These are phyloP conservation scores for Probosciger aterrimus DNA, from an alignment of 2,113 vertebrate genomes.

Conservation along the genomic window DNA sequence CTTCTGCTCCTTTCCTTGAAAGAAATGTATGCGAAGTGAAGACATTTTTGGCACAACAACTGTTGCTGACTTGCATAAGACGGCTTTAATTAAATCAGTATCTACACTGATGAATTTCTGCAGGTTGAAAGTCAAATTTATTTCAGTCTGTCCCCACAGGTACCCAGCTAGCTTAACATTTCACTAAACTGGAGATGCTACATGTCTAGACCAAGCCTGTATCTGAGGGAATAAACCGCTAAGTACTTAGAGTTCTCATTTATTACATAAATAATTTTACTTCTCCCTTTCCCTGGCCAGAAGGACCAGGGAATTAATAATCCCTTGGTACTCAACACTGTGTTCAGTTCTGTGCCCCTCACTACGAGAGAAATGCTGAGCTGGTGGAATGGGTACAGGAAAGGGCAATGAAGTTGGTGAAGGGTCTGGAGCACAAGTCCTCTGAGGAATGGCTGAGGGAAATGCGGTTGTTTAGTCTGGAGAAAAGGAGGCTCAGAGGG, in stretches of 20 bases:
- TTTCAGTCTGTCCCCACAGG: neutral
- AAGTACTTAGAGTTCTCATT: neutral
- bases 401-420: neutral
- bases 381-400: neutral
- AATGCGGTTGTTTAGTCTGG: neutral
- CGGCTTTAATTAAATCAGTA: neutral
- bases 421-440: neutral
- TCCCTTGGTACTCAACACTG: neutral
- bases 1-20: neutral
- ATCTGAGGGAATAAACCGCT: neutral
- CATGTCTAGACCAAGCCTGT: neutral
- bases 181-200: neutral
- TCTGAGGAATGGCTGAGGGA: neutral
- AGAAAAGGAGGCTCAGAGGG: neutral
- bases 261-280: neutral
- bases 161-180: neutral
- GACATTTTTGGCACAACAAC: neutral
- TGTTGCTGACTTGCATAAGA: neutral
- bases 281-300: neutral
- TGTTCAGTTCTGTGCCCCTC: neutral
- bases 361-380: neutral
- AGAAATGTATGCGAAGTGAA: neutral
- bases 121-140: neutral
- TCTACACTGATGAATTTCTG: neutral
- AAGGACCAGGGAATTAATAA: neutral